Evolutionary conservation across 2,113 vertebrate species (phyloP), one percentile per base, ranked within the genome.

Genomic region (Aythya baeri): DNA sequence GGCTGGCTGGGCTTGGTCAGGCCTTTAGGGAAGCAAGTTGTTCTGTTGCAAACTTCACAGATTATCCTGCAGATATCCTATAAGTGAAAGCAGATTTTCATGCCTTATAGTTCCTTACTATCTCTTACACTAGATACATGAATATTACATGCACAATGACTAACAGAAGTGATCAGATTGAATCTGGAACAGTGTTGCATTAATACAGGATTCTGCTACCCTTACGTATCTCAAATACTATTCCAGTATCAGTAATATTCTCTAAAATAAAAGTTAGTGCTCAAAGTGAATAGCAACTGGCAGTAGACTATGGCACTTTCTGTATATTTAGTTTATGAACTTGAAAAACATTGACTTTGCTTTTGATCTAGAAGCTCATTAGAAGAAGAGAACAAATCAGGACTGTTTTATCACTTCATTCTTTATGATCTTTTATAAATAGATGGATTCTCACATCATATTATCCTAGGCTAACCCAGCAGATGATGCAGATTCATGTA

Each of bases 351-450:
- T 75, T 65, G 86, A 88, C 79, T 92, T 82, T 50, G 70, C 70
- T 91, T 96, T 96, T 96, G 94, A 97, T 96, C 92, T 90, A 65
- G 80, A 83, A 86, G 77, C 91, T 96, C 88, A 96, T 96, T 95
- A 96, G 93, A 89, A 34, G 80, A 88, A 81, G 66, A 78, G 90
- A 94, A 96, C 90, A 96, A 96, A 94, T 78, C 92, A 96, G 76
- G 34, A 26, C n/a, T 72, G 93, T n/a, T 95, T 93, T 96, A 86
- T 90, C 70, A 81, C 44, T 88, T 88, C 94, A 57, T 8, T 86
- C 65, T 81, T 93, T 97, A 81, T 93, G 83, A 90, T 92, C 80
- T 94, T 96, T 95, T 94, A 96, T 94, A 92, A 92, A 94, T 95
- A 96, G 96, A 93, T 82, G 80, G 88, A 61, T 90, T 73, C 62